Base-by-base conservation (phyloP, 1,140 invertebrate species). In the Drosophila ogumai region DNA sequence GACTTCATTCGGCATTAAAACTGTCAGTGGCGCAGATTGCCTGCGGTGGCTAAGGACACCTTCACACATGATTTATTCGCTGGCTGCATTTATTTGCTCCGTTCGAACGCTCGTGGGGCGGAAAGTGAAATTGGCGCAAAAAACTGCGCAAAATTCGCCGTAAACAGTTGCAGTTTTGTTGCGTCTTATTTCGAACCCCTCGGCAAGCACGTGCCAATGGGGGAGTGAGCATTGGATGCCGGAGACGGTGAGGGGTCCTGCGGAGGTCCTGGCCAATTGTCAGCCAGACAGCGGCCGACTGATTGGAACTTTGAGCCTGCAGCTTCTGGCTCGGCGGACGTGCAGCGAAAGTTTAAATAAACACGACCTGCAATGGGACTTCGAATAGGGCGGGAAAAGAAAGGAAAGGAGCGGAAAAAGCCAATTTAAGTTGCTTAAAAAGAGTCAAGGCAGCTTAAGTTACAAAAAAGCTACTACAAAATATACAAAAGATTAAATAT, bases 1-100 rank as follows among this genome's bases (percentile, higher is more conserved):
- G 76, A 90, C 79, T 82, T 90, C 82, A 91, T 87, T 85, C 71
- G 82, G 87, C 82, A 91, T 91, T 91, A 91, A 91, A 91, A 84
- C 84, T 91, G 87, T 91, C 88, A 91, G 87, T 84, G 75, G 77
- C 49, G 85, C 78, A 90, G 80, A 90, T 84, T 90, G 81, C 67
- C 76, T 84, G 84, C 76, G 84, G 85, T 78, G 73, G 66, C 74
- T 77, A 73, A 79, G 84, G 76, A 85, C 82, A 88, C 85, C 85
- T 90, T 90, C 86, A 71, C 85, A 90, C 85, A 90, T 90, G 85
- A 90, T 90, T 90, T 90, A 90, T 90, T 75, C 69, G 40, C 60
- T 25, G 40, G 68, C 79, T 82, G 81, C 80, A 82, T 66, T 84
- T 73, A 69, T 72, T 73, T 47, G 67, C 36, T 67, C 19, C 52